These are phyloP conservation scores for Lamellibrachia satsuma DNA, from an alignment of 2,888 invertebrate genomes.

Conservation along the genomic window DNA sequence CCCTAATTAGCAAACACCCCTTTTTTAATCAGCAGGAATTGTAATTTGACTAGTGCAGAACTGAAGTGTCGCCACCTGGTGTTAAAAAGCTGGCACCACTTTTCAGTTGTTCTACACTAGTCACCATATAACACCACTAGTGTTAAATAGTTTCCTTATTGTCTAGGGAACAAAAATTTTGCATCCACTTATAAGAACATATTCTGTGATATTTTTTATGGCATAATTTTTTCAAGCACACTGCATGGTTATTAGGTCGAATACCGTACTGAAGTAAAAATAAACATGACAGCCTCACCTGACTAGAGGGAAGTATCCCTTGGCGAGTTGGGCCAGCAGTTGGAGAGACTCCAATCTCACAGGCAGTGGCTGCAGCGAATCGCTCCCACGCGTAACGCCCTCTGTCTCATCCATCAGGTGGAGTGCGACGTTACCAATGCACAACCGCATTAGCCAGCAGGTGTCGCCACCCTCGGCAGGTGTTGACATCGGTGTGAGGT, in stretches of 20 bases:
- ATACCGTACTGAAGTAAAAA: not conserved
- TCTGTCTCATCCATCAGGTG: constrained; percentile 35
- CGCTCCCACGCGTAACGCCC: not conserved
- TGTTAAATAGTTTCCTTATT: too few species aligned
- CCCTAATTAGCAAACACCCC: too few species aligned
- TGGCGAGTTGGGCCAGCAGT: constrained; percentile 65
- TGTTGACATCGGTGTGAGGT: constrained; percentile 26
- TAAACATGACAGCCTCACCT: constrained; percentile 48
- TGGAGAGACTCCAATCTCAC: constrained; percentile 82
- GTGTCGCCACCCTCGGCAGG: constrained; percentile 18
- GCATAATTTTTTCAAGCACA: too few species aligned
- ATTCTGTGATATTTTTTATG: too few species aligned
- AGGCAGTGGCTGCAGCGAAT: constrained; percentile 69
- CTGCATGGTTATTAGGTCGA: not conserved
- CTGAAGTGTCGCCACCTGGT: too few species aligned
- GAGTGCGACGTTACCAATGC: constrained; percentile 58
- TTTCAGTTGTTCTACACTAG: too few species aligned
- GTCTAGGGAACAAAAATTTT: too few species aligned
- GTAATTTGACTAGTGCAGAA: too few species aligned
- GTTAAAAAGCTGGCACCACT: too few species aligned
- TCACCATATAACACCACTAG: too few species aligned
- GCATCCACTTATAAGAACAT: too few species aligned
- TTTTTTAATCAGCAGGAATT: too few species aligned
- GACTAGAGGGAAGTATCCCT: constrained; percentile 65
- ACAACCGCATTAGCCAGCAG: constrained; percentile 61